Conservation (phyloP, 2,113 vertebrate genomes). For the Centropus unirufus region DNA sequence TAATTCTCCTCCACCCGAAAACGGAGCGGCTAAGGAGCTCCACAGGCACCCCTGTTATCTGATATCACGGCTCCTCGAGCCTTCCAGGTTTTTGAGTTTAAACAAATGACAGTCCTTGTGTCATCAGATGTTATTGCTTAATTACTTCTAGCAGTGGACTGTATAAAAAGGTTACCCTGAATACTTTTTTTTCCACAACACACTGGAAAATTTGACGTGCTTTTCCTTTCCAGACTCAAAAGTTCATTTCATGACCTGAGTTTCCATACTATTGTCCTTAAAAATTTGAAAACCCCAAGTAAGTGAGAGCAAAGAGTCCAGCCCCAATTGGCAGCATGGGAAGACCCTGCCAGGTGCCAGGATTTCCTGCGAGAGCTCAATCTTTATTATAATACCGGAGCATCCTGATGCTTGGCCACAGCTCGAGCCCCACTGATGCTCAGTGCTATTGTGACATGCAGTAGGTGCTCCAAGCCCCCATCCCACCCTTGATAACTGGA, state of each 20-base stretch:
- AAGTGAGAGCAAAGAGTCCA: neutral
- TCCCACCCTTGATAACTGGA: neutral
- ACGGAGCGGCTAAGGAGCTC: neutral
- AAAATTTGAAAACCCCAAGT: conserved; percentile 33
- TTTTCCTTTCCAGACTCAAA: conserved; percentile 34
- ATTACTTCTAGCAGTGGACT: conserved; percentile 56
- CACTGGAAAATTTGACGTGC: conserved; percentile 21
- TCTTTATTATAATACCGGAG: neutral
- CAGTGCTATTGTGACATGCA: neutral
- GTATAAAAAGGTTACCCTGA: conserved; percentile 28
- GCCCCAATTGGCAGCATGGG: neutral
- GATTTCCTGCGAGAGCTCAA: neutral
- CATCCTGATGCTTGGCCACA: neutral
- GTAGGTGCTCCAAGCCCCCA: neutral
- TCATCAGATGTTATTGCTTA: conserved; percentile 69
- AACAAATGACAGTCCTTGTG: conserved; percentile 67
- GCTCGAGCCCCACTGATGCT: neutral
- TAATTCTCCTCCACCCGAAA: neutral
- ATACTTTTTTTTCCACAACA: conserved; percentile 28
- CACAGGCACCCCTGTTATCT: conserved; percentile 50
- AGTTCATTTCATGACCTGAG: conserved; percentile 33
- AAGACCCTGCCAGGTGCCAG: neutral
- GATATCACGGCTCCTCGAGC: conserved; percentile 36
- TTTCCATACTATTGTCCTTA: conserved; percentile 45
- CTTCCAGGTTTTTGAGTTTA: conserved; percentile 61